Evolutionary conservation across 2,797 vertebrate genomes (phyloP).

Genomic region (Sorex maritimensis): DNA sequence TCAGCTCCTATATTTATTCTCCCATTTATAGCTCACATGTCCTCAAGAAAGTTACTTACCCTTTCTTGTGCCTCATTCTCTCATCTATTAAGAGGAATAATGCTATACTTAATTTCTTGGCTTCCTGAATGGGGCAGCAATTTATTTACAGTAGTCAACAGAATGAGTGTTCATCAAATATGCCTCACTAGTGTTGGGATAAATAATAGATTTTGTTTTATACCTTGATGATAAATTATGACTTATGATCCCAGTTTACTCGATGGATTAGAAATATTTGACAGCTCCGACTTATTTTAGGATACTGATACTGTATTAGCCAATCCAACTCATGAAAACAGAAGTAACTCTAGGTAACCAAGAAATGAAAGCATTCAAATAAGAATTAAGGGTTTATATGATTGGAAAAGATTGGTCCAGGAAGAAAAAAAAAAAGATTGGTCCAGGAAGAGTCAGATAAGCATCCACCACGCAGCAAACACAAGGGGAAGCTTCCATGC

Average conservation of each 20-base stretch:
- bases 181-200: background rate
- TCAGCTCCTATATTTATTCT: background rate
- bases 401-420: background rate
- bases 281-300: background rate
- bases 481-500: background rate
- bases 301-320: background rate
- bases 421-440: background rate
- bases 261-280: constrained; percentile 6
- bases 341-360: background rate
- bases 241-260: background rate
- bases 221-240: background rate
- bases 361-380: background rate
- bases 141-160: too few relatives aligned
- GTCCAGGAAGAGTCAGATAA: background rate
- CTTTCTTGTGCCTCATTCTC: background rate
- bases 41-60: background rate
- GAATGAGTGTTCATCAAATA: background rate
- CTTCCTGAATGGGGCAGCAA: background rate
- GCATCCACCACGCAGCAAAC: background rate
- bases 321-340: background rate
- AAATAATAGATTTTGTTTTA: constrained; percentile 1
- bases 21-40: background rate
- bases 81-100: background rate
- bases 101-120: background rate
- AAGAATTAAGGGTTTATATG: background rate